phyloP scores from a whole-genome alignment of 2,113 vertebrate species.

The Jacana jacana region DNA sequence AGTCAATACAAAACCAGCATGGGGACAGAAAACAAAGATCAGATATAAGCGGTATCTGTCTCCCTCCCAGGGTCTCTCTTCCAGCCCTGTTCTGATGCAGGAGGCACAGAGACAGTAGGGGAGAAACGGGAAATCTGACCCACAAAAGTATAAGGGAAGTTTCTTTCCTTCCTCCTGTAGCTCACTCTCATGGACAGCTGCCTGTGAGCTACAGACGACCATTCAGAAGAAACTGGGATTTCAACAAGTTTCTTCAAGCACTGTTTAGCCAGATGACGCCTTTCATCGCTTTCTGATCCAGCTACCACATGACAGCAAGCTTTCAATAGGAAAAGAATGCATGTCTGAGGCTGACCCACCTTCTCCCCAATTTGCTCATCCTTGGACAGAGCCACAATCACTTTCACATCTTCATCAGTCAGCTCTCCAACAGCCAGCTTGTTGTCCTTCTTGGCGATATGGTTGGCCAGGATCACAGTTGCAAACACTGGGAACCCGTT shows the following conservation, averaged over 20 bases:
- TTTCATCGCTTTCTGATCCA: background rate
- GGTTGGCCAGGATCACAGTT: constrained; percentile 95
- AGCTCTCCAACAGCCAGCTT: constrained; percentile 90
- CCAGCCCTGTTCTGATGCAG: background rate
- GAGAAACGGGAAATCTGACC: background rate
- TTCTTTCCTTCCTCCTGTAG: background rate
- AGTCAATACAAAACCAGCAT: background rate
- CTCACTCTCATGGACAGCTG: background rate
- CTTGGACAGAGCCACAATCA: constrained; percentile 88
- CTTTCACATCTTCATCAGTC: constrained; percentile 93
- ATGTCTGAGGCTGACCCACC: constrained; percentile 69
- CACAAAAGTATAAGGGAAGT: background rate
- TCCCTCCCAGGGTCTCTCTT: background rate
- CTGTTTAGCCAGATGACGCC: background rate
- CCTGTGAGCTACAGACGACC: background rate
- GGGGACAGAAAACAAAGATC: background rate
- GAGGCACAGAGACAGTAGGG: background rate
- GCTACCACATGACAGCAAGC: background rate
- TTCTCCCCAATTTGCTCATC: constrained; percentile 93
- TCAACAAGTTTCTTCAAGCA: background rate
- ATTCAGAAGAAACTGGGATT: background rate
- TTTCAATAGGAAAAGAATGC: background rate
- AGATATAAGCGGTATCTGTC: background rate
- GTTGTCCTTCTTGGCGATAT: constrained; percentile 87
- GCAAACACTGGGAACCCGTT: constrained; percentile 96